Evolutionary conservation across 2,797 vertebrate genomes (phyloP).

Genomic region (Darevskia mixta): DNA sequence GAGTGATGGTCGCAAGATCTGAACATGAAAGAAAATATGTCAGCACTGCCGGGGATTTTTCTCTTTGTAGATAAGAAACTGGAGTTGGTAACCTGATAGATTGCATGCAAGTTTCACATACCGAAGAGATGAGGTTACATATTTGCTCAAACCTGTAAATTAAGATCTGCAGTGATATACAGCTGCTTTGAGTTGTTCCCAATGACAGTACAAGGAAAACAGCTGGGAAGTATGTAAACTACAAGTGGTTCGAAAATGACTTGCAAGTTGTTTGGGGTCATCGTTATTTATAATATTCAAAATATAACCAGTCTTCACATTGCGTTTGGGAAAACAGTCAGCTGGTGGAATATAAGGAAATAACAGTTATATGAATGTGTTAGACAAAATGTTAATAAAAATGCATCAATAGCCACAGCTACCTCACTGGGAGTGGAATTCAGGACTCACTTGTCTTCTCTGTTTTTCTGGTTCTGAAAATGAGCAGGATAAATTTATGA

Average conservation of each 20-base stretch:
- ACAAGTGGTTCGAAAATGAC: constrained; percentile 4
- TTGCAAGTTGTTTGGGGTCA: constrained; percentile 5
- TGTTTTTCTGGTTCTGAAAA: background rate
- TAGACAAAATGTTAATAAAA: background rate
- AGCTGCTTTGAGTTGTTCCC: background rate
- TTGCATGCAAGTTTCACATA: background rate
- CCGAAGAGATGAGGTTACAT: background rate
- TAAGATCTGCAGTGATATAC: constrained; percentile 6
- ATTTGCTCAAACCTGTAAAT: background rate
- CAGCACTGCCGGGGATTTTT: background rate
- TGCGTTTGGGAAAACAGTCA: background rate
- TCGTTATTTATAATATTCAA: constrained; percentile 24
- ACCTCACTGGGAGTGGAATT: background rate
- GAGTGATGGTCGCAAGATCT: background rate
- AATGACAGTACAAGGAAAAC: background rate
- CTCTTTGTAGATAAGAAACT: background rate
- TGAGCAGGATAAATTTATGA: background rate
- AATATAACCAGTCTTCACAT: constrained; percentile 6
- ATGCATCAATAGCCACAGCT: background rate
- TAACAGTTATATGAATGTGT: background rate
- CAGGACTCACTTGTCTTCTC: background rate
- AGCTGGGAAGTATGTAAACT: constrained; percentile 1
- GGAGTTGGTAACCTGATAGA: background rate
- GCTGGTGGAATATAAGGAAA: background rate
- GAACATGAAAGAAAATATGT: background rate